Evolutionary conservation across 1,140 invertebrate species (phyloP).

Genomic region (Drosophila guanche): DNA sequence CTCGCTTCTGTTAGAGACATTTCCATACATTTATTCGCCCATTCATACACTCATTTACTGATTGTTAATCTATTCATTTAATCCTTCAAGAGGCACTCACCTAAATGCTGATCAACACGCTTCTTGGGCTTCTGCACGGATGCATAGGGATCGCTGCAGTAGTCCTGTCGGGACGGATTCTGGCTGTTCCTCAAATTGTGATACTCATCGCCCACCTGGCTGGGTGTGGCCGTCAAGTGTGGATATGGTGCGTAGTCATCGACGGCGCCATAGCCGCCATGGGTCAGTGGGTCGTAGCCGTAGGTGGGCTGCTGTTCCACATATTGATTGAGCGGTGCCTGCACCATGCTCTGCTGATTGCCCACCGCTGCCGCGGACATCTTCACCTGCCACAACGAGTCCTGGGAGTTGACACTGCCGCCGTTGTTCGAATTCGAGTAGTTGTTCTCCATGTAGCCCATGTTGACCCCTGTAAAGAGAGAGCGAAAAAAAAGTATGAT

Average conservation of each 20-base stretch:
- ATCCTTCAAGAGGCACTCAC: conserved; percentile 84
- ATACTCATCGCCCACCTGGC: conserved; percentile 88
- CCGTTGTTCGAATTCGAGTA: conserved; percentile 96
- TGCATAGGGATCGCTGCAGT: conserved; percentile 93
- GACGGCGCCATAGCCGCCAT: conserved; percentile 91
- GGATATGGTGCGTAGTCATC: conserved; percentile 94
- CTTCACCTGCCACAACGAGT: conserved; percentile 97
- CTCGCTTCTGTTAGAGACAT: too few species aligned
- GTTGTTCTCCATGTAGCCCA: conserved; percentile 95
- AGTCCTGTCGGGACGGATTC: conserved; percentile 92
- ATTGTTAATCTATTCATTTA: not conserved
- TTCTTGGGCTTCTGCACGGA: conserved; percentile 94
- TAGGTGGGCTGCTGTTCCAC: conserved; percentile 87
- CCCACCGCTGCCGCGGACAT: conserved; percentile 88
- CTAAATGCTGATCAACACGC: conserved; percentile 90
- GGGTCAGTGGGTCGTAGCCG: conserved; percentile 90
- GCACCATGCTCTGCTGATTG: conserved; percentile 86
- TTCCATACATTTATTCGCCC: conserved; percentile 6
- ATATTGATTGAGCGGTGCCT: conserved; percentile 84
- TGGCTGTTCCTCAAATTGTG: conserved; percentile 88
- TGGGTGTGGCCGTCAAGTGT: conserved; percentile 88
- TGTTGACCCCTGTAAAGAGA: conserved; percentile 88
- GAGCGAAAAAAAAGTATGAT: conserved; percentile 5
- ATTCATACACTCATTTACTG: too few species aligned
- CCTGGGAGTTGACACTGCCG: conserved; percentile 96